These are phyloP conservation scores for Phocoena phocoena DNA, from an alignment of 2,113 vertebrate genomes.

Conservation along the genomic window DNA sequence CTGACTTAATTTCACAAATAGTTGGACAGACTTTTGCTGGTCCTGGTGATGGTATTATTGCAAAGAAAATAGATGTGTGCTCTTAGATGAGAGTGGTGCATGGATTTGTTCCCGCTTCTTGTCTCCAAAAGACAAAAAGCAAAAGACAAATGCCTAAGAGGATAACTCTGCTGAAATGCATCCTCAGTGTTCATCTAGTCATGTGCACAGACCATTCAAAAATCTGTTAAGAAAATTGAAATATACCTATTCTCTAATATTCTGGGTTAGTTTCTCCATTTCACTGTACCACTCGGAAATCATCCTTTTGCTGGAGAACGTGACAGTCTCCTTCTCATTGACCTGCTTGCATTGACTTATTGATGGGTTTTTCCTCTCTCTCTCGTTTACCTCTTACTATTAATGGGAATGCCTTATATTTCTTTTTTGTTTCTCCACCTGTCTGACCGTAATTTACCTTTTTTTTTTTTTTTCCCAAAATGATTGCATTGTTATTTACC, in stretches of 20 bases:
- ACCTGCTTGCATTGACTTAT: neutral
- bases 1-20: neutral
- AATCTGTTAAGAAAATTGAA: neutral
- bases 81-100: neutral
- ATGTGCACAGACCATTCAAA: neutral
- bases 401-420: neutral
- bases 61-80: neutral
- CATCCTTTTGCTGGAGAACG: neutral
- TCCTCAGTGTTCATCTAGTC: neutral
- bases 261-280: neutral
- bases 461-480: conserved; percentile 5
- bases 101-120: neutral
- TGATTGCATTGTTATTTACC: neutral
- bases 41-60: neutral
- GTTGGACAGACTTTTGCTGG: neutral
- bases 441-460: neutral
- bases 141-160: neutral
- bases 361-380: neutral
- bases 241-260: neutral
- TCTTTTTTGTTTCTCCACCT: neutral
- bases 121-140: neutral
- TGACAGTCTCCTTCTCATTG: neutral
- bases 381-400: neutral
- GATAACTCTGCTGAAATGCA: neutral
- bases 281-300: neutral